Conservation (phyloP, 2,797 vertebrate species). For the Anas georgica region DNA sequence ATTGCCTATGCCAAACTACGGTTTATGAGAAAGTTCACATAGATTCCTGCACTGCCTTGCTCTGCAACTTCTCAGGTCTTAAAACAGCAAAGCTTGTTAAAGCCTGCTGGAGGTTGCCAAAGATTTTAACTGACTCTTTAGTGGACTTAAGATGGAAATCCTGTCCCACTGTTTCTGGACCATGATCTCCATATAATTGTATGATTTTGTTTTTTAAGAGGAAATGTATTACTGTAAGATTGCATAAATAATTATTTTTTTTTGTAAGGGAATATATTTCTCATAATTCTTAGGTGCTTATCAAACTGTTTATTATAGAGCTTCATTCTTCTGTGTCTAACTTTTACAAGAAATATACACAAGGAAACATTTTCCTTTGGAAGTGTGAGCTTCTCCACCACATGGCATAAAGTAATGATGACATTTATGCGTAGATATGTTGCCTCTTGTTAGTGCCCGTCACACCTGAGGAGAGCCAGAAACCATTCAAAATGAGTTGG, state of each 20-base stretch:
- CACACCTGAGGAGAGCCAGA: not conserved
- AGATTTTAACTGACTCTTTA: not conserved
- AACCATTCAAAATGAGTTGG: fast-evolving
- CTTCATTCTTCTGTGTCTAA: not conserved
- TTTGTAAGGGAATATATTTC: not conserved
- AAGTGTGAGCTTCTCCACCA: not conserved
- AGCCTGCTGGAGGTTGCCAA: not conserved
- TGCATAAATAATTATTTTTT: not conserved
- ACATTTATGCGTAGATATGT: not conserved
- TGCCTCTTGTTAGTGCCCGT: not conserved
- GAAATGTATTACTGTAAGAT: not conserved
- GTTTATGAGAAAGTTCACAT: constrained; percentile 74
- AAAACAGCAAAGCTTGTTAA: not conserved
- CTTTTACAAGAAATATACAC: not conserved
- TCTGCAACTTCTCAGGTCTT: not conserved
- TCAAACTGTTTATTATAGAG: not conserved
- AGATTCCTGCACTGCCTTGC: not conserved
- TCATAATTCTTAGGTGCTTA: not conserved
- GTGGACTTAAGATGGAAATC: not conserved
- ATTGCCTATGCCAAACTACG: constrained; percentile 72
- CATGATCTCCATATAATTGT: not conserved
- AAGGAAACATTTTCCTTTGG: not conserved
- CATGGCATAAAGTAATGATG: not conserved
- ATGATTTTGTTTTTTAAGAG: not conserved
- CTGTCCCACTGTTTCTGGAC: not conserved